Base-by-base conservation (phyloP, 1,140 invertebrate genomes). In the Sipha flava region DNA sequence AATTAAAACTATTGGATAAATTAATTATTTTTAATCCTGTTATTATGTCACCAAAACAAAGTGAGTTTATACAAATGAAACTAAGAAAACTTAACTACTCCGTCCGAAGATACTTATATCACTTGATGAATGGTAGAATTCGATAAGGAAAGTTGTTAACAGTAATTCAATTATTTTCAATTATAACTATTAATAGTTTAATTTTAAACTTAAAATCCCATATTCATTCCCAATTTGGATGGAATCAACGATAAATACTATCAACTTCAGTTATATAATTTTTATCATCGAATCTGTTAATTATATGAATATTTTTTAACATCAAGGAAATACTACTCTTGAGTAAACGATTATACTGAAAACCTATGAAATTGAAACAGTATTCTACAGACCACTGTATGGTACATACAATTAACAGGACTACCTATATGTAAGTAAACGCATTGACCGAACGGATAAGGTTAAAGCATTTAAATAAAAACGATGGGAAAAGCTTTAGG, bases 391-490 rank as follows among this genome's bases (percentile, higher is more conserved):
- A 66, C 10, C 34, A 43, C 0, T 43, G 23, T 43, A 43, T 37
- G 23, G 6, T 2, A 62, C 18, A n/a, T n/a, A n/a, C n/a, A n/a
- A n/a, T n/a, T n/a, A n/a, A n/a, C n/a, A n/a, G n/a, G n/a, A n/a
- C n/a, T n/a, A n/a, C n/a, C n/a, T n/a, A n/a, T n/a, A n/a, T n/a
- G n/a, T n/a, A n/a, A n/a, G n/a, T n/a, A n/a, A n/a, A n/a, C n/a
- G n/a, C n/a, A n/a, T n/a, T 45, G 16, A 23, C 26, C 26, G 23
- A 26, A 70, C 21, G 66, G 26, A 47, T 47, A 45, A 40, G 23
- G 52, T 59, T 18, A 0, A 7, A 16, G 29, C 37, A 77, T 77
- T 77, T 77, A 43, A 77, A 77, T 77, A 57, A 77, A 59, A 77
- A 77, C 54, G 18, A 26, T 21, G 34, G 21, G 23, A 29, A 77